A percentile compares a stretch with the other conserved stretches of the same genome.
Evolutionary conservation across 2,888 invertebrate species (phyloP).

Genomic region (Perithous albicinctus): DNA sequence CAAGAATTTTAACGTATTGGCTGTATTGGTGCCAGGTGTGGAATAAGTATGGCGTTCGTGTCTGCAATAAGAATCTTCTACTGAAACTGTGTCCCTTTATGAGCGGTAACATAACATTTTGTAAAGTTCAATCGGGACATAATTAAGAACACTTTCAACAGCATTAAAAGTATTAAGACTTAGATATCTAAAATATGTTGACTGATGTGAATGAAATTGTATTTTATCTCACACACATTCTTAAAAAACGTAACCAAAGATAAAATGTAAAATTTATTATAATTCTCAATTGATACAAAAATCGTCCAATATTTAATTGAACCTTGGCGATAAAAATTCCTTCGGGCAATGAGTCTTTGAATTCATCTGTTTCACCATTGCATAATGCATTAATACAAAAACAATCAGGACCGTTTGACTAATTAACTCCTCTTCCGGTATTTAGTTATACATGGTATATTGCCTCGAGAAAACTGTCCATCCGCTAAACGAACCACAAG

Average conservation of each 20-base stretch:
- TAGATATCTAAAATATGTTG: too few relatives aligned
- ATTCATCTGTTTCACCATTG: neutral
- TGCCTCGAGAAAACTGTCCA: slow-evolving; percentile 56
- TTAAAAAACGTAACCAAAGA: too few relatives aligned
- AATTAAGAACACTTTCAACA: too few relatives aligned
- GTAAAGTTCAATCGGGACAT: neutral
- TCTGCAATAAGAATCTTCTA: neutral
- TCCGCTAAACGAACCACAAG: slow-evolving; percentile 76
- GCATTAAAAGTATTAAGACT: too few relatives aligned
- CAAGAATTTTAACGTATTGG: neutral
- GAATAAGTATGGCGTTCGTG: neutral
- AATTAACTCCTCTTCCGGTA: slow-evolving; percentile 11
- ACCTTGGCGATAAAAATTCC: too few relatives aligned
- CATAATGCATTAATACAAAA: neutral
- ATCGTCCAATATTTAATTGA: too few relatives aligned
- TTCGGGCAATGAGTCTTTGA: too few relatives aligned
- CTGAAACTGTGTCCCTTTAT: neutral
- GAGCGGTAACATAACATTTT: neutral
- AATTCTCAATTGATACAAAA: too few relatives aligned
- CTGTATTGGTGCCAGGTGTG: neutral
- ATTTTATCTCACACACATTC: too few relatives aligned
- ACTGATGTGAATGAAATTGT: too few relatives aligned
- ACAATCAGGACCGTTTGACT: slow-evolving; percentile 7
- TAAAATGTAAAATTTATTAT: too few relatives aligned
- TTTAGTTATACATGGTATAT: slow-evolving; percentile 59